Evolutionary conservation across 1,140 invertebrate species (phyloP), one percentile per base, ranked within the genome.

Genomic region (Apis cerana): DNA sequence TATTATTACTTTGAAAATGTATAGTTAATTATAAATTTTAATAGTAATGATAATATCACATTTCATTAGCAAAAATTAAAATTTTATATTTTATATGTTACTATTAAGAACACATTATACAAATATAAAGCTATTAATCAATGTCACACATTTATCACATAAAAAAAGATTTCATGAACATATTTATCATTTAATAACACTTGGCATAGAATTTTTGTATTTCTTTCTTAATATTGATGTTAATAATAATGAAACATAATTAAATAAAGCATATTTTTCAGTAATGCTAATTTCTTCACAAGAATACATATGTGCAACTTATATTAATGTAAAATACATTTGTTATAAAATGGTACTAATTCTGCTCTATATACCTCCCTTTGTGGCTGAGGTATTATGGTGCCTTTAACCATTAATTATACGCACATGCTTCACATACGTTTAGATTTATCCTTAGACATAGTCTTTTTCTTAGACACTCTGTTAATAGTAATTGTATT

Each of bases 321-420:
- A 88, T 85, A 81, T 75, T 70, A 85, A 88, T 80, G 68, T 88
- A 88, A 85, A 88, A 83, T 88, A 88, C 70, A 85, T 72, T 88
- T 76, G 61, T 88, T 88, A 88, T 88, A 88, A 88, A 88, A 88
- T 76, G 76, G 76, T 88, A 85, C 83, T 88, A 88, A 83, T 88
- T 80, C 80, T 88, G 83, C 59, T 85, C 71, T 88, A 88, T 85
- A 80, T 88, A 88, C 86, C 86, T 80, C 80, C 74, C 76, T 75
- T 68, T 79, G 67, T 76, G 76, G 67, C 80, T 83, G 86, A 88
- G 83, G 87, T 88, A 88, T 61, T 77, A 52, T 81, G 85, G 86
- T 88, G 84, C 83, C 80, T 75, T 88, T 83, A 84, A 77, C 65
- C 74, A 54, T 82, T 85, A 88, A 88, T 80, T 88, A 88, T 88